Evolutionary conservation across 2,113 vertebrate genomes (phyloP), one percentile per base, ranked within the genome.

Genomic region (Terrapene triunguis): DNA sequence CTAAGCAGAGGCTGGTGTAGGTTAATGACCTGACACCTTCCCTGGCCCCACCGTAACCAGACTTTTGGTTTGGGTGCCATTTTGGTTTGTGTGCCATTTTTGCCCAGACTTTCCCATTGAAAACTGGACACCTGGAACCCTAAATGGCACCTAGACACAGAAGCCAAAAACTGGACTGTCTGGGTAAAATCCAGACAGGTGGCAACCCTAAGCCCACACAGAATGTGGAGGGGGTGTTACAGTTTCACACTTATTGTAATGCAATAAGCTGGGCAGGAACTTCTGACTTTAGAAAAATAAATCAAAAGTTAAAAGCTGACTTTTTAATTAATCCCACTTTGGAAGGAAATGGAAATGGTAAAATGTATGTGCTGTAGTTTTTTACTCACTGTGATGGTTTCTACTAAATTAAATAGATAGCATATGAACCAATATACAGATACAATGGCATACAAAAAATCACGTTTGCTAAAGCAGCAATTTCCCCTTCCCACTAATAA

Each of bases 341-440:
- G 55, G 55, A 57, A 25, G 5, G 84, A 93, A 51, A 48, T 51
- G 1, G n/a, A 57, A 72, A 78, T 72, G 95, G 96, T 97, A 94
- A 96, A 80, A 24, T 25, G 53, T 62, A 85, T 14, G 95, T 97
- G 94, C 96, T 94, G 92, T 5, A 82, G 47, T 42, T 93, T 93
- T 90, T 72, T 92, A 74, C 51, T 94, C 50, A 83, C 57, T 65
- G 72, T 85, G 93, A 95, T 97, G 87, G 89, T 93, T 97, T 94
- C 89, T 0, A 0, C 13, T 27, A 32, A 12, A 62, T 35, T 62
- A 29, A 62, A 62, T 32, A 19, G 51, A 53, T 53, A 62, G 27
- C 29, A 29, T 62, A 62, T 14, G 25, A 62, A 62, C 5, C 29
- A 32, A 53, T 62, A 62, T 12, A 32, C 29, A 62, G 27, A 72